Conservation (phyloP, 1,140 invertebrate species). For the Aphaenogaster floridana region DNA sequence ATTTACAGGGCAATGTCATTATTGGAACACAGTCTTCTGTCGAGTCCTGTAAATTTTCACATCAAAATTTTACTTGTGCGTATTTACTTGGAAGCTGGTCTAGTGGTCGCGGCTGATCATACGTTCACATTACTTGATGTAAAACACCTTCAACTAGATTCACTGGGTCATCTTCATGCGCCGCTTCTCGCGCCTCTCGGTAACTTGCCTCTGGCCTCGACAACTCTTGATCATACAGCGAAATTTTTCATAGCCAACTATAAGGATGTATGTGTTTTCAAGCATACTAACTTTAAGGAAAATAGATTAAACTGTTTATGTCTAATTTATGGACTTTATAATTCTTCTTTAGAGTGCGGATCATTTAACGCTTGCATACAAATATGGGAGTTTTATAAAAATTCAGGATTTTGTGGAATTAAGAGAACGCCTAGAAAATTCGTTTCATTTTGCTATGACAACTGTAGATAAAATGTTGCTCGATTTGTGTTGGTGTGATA, state of each 20-base stretch:
- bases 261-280: conserved; percentile 91
- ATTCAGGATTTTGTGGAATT: conserved; percentile 96
- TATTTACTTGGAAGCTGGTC: conserved; percentile 87
- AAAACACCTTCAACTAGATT: conserved; percentile 98
- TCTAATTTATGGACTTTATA: conserved; percentile 34
- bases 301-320: background rate
- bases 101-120: conserved; percentile 84
- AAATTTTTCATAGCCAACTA: conserved; percentile 95
- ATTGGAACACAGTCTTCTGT: conserved; percentile 87
- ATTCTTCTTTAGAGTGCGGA: conserved; percentile 92
- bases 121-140: conserved; percentile 90
- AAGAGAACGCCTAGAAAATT: conserved; percentile 93
- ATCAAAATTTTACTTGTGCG: conserved; percentile 89
- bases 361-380: conserved; percentile 96
- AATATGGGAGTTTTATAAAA: conserved; percentile 97
- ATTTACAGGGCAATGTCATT: conserved; percentile 81
- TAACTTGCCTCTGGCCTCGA: conserved; percentile 89
- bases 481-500: conserved; percentile 89
- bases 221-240: conserved; percentile 91
- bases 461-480: conserved; percentile 93
- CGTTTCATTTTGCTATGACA: conserved; percentile 92
- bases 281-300: conserved; percentile 26
- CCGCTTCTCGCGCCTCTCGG: conserved; percentile 91
- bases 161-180: conserved; percentile 94
- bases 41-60: conserved; percentile 89